Percentiles rank a stretch among this genome's conserved stretches.
These are phyloP conservation scores for Oxycera nigricornis DNA, from an alignment of 2,888 invertebrate genomes.

Conservation along the genomic window DNA sequence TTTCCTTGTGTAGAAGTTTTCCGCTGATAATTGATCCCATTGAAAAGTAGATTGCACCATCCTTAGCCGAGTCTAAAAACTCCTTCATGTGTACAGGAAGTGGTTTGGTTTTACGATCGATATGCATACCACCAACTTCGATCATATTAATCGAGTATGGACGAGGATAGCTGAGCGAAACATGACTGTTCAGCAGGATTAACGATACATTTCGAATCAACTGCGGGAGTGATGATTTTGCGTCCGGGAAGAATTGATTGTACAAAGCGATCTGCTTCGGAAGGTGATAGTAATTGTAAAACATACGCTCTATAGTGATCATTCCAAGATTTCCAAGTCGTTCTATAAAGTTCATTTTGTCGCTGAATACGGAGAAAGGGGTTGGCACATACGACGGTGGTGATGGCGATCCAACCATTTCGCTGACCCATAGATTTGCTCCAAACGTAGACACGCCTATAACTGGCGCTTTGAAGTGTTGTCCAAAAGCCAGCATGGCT, in stretches of 20 bases:
- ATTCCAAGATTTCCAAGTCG: conserved; percentile 57
- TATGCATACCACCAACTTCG: conserved; percentile 61
- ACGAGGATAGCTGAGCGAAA: conserved; percentile 56
- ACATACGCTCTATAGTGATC: conserved; percentile 50
- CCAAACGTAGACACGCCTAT: conserved; percentile 51
- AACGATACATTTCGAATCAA: conserved; percentile 54
- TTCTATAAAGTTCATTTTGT: conserved; percentile 58
- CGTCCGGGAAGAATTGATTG: conserved; percentile 53
- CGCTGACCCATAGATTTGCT: conserved; percentile 48
- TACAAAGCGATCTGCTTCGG: conserved; percentile 55
- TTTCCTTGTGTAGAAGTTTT: conserved; percentile 52
- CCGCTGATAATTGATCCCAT: conserved; percentile 62
- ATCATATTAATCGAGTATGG: conserved; percentile 61
- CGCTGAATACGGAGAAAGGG: conserved; percentile 53
- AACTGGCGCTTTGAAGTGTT: conserved; percentile 52
- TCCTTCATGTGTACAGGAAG: conserved; percentile 57
- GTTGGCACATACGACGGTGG: conserved; percentile 58
- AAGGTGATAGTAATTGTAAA: conserved; percentile 52
- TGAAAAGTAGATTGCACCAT: conserved; percentile 64
- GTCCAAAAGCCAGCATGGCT: conserved; percentile 51
- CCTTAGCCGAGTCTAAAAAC: conserved; percentile 59
- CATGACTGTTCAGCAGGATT: conserved; percentile 58
- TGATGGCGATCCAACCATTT: conserved; percentile 53
- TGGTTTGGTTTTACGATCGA: conserved; percentile 54
- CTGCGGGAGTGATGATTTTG: conserved; percentile 52